phyloP scores from a whole-genome alignment of 92 coral and sea anemone genomes.

The Porites evermanni region DNA sequence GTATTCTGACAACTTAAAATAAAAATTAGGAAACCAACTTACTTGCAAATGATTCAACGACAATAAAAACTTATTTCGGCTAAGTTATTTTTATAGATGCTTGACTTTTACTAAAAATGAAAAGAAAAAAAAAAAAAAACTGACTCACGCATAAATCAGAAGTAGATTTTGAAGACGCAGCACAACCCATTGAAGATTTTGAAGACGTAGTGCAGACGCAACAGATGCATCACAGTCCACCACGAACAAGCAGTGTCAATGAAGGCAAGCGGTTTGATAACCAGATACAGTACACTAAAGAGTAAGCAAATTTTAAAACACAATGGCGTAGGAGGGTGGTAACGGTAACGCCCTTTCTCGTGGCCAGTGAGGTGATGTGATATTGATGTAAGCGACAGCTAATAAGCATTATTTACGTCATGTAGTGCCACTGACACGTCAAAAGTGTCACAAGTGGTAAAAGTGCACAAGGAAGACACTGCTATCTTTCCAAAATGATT shows the following conservation, averaged over 20 bases:
- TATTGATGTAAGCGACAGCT: neutral
- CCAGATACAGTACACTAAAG: no score
- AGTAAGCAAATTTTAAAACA: neutral
- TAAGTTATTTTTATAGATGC: neutral
- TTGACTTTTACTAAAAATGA: neutral
- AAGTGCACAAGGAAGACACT: neutral
- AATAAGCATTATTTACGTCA: constrained; percentile 4
- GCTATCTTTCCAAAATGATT: neutral
- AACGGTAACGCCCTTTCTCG: neutral
- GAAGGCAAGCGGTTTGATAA: no score
- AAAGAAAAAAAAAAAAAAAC: no score
- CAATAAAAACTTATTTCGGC: no score
- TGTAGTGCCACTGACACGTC: neutral
- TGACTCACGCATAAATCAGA: constrained; percentile 1
- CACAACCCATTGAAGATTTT: constrained; percentile 24
- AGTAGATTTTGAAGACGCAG: constrained; percentile 7
- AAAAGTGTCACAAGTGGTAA: neutral
- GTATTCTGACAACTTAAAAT: neutral
- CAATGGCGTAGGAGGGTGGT: neutral
- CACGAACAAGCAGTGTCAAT: no score
- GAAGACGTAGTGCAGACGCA: neutral
- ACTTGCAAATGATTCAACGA: no score
- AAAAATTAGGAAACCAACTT: neutral
- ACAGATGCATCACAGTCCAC: neutral
- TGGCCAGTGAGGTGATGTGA: neutral